Percentiles rank a stretch among this genome's conserved stretches.
Conservation (phyloP, 2,113 vertebrate species). For the Peucedramus taeniatus region DNA sequence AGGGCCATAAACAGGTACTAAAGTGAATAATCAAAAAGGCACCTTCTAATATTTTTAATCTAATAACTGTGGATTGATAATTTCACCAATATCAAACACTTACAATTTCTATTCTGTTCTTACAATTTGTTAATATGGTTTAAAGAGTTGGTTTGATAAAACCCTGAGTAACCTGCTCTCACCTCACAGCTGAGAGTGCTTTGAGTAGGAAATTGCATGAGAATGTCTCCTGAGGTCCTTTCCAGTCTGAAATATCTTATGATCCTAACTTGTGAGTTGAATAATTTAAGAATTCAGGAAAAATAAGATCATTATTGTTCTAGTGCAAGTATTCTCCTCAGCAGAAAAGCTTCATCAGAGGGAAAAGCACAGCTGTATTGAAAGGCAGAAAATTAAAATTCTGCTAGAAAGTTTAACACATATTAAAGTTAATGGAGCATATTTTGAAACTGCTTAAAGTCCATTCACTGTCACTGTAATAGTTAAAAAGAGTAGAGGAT, state of each 20-base stretch:
- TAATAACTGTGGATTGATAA: neutral
- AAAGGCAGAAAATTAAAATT: constrained; percentile 15
- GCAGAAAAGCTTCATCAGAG: neutral
- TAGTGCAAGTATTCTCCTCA: neutral
- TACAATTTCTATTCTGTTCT: neutral
- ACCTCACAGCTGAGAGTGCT: neutral
- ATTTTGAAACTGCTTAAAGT: neutral
- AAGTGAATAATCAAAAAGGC: neutral
- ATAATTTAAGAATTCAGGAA: neutral
- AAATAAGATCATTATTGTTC: neutral
- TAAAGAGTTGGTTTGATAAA: neutral
- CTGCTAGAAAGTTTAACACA: neutral
- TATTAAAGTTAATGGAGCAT: neutral
- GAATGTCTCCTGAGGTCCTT: neutral
- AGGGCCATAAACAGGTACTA: neutral
- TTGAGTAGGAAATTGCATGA: neutral
- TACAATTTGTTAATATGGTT: neutral
- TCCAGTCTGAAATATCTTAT: neutral
- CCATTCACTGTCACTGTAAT: neutral
- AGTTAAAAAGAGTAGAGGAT: neutral
- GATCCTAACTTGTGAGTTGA: neutral
- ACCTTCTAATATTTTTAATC: neutral
- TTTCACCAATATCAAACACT: neutral
- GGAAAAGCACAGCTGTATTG: neutral
- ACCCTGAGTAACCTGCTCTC: neutral